phyloP scores from a whole-genome alignment of 2,113 vertebrate species.

The Tympanuchus pallidicinctus region DNA sequence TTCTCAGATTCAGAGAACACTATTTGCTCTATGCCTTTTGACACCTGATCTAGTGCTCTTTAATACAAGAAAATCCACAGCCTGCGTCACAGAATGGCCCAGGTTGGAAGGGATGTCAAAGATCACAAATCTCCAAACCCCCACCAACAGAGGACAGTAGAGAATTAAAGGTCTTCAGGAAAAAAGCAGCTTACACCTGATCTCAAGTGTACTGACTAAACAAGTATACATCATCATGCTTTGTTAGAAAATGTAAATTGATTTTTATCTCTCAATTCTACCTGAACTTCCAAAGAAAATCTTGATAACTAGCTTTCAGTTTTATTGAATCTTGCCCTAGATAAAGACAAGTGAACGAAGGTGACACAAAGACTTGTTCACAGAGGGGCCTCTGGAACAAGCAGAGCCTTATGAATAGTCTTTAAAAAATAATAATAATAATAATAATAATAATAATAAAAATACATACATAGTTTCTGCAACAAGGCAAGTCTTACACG shows the following conservation, averaged over 20 bases:
- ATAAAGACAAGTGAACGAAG: background rate
- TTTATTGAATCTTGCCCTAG: background rate
- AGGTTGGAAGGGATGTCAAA: too few relatives aligned
- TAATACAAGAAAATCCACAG: background rate
- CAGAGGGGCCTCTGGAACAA: background rate
- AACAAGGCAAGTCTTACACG: background rate
- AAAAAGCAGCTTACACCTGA: background rate
- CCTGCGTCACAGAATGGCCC: background rate
- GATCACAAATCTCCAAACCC: too few relatives aligned
- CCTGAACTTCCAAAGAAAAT: background rate
- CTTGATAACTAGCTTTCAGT: background rate
- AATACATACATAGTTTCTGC: background rate
- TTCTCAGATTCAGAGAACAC: background rate
- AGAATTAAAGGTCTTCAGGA: background rate
- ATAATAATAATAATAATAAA: background rate
- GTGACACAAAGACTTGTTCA: background rate
- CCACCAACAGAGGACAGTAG: background rate
- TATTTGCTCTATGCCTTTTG: background rate
- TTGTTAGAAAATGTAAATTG: background rate
- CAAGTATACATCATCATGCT: background rate
- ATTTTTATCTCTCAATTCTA: background rate
- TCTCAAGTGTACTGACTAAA: background rate
- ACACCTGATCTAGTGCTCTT: background rate
- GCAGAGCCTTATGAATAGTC: accelerated
- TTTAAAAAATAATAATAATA: background rate